phyloP scores from a whole-genome alignment of 92 coral and sea anemone genomes.

The Chrysogorgia sp. region DNA sequence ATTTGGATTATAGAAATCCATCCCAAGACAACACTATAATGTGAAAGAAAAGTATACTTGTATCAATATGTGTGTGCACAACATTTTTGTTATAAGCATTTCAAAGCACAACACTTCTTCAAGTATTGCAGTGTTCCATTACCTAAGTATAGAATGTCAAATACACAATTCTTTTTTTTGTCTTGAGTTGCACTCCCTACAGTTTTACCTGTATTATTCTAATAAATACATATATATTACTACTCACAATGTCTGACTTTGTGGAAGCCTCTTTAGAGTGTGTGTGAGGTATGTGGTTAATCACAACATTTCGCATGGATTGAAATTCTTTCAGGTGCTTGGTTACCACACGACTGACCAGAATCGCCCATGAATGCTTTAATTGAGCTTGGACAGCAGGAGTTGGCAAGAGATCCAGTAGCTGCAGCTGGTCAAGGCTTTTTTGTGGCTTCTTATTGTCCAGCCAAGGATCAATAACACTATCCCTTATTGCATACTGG shows the following conservation, averaged over 20 bases:
- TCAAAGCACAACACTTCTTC: no score
- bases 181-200: no score
- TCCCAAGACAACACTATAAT: conserved; percentile 40
- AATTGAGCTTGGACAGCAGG: background rate
- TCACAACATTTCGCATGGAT: conserved; percentile 9
- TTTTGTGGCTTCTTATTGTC: conserved; percentile 12
- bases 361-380: background rate
- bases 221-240: no score
- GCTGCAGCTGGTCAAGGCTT: conserved; percentile 4
- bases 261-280: conserved; percentile 1
- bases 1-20: conserved; percentile 31
- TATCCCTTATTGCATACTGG: conserved; percentile 53
- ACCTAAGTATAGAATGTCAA: no score
- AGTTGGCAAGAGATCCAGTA: conserved; percentile 15
- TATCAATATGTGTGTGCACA: no score
- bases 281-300: conserved; percentile 33
- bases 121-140: no score
- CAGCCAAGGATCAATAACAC: conserved; percentile 7
- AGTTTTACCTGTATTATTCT: no score
- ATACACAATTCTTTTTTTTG: no score
- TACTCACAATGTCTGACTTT: conserved; percentile 40
- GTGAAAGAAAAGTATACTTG: background rate
- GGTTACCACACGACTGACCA: conserved; percentile 42
- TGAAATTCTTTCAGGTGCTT: conserved; percentile 9
- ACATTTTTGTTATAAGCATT: no score